These are phyloP conservation scores for Bryconaethiops microstoma DNA, from an alignment of 2,797 vertebrate genomes.

Conservation along the genomic window DNA sequence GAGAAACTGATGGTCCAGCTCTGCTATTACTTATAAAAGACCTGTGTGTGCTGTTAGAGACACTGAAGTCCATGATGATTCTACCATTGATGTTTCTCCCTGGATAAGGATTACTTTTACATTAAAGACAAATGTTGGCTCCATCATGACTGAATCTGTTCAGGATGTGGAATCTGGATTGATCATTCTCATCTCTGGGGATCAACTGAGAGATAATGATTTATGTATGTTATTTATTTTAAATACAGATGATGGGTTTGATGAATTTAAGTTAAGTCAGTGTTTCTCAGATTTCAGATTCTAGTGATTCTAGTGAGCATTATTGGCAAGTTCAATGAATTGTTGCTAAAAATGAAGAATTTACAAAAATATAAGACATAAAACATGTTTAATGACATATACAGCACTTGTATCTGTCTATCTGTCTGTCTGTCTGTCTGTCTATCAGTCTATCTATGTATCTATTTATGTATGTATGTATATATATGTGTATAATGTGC, in stretches of 20 bases:
- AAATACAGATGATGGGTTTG: not conserved
- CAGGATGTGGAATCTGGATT: constrained; percentile 56
- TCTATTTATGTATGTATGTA: too few species aligned
- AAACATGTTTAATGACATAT: too few species aligned
- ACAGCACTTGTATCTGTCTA: too few species aligned
- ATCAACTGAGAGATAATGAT: not conserved
- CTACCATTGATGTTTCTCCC: constrained; percentile 72
- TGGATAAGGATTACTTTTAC: constrained; percentile 71
- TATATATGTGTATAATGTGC: too few species aligned
- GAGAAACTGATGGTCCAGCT: constrained; percentile 63
- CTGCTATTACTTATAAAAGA: constrained; percentile 69
- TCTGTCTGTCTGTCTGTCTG: too few species aligned
- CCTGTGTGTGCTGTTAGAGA: constrained; percentile 68
- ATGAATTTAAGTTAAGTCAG: not conserved
- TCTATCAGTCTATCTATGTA: too few species aligned
- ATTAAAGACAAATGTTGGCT: constrained; percentile 66
- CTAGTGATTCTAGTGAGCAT: not conserved
- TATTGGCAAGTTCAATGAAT: not conserved
- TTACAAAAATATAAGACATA: not conserved
- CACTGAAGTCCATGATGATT: constrained; percentile 71
- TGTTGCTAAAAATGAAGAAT: not conserved
- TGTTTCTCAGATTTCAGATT: not conserved
- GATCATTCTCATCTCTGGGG: not conserved
- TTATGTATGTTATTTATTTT: not conserved
- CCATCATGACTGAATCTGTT: constrained; percentile 50